Base-by-base conservation (phyloP, 2,888 invertebrate genomes). In the Masnerella sp. region DNA sequence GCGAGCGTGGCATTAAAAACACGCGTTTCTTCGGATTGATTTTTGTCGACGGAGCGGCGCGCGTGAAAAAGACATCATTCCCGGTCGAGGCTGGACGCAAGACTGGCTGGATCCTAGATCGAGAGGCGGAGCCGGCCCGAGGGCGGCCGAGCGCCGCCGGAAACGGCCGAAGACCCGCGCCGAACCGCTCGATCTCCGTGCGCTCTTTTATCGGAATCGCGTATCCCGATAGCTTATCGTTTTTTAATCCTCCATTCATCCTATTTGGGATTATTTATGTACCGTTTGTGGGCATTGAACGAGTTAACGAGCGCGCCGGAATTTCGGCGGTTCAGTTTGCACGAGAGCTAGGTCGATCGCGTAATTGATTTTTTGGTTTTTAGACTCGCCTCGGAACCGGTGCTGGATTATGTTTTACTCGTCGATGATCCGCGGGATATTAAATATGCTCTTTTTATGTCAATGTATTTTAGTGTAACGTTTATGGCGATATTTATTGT, bases 241-340 rank as follows among this genome's bases (percentile, higher is more conserved):
- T 68, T 68, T 68, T 4, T 30, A 59, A 52, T 58, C 58, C 22
- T 45, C 49, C 52, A 51, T 58, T 67, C 49, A 67, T 67, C 49
- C 67, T 25, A 56, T 54, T 56, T 47, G 5, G 54, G 45, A 54
- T 65, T 65, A 65, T 65, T 65, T 65, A 65, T 65, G 65, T 65
- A 65, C 54, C 47, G 45, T 43, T 65, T 65, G 43, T 17, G 17
- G 54, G 34, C 52, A 45, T 52, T 22, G 36, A 45, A 7, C 43
- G 32, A 40, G 34, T 43, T 43, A 34, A 25, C 43, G 32, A 34
- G 32, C 14, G n/a, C 17, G 36, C 28, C 45, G 45, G 36, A 45
- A 45, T 64, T 64, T 54, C 25, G 49, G 36, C 9, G 7, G 34
- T 43, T 32, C 14, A 34, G 34, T 43, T 58, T 43, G 14, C 20